Percentiles rank a stretch among this genome's conserved stretches.
Conservation (phyloP, 53 echinoderm and acorn worm species). For the Echinarachnius parma region DNA sequence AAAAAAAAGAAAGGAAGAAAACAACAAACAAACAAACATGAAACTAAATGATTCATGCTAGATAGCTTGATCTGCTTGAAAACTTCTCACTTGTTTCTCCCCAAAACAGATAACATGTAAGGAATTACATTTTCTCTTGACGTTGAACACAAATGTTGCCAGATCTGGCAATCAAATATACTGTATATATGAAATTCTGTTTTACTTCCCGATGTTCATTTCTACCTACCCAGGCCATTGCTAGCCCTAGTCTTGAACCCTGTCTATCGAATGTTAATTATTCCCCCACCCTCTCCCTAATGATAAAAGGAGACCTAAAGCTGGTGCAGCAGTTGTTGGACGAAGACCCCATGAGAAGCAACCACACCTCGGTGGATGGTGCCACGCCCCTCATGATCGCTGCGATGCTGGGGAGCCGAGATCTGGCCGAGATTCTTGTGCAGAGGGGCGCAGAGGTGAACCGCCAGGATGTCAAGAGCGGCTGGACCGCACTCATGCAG, state of each 20-base stretch:
- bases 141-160: no score
- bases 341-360: conserved; percentile 77
- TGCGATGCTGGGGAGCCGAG: conserved; percentile 72
- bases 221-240: not conserved
- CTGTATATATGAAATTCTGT: not conserved
- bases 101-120: no score
- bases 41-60: no score
- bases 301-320: conserved; percentile 73
- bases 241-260: not conserved
- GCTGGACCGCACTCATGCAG: conserved; percentile 97
- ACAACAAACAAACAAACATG: no score
- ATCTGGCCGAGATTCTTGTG: conserved; percentile 74
- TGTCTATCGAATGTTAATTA: not conserved
- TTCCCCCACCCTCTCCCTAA: no score
- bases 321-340: conserved; percentile 66
- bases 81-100: no score
- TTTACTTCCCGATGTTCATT: not conserved
- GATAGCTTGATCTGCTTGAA: no score
- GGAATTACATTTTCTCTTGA: no score
- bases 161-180: no score
- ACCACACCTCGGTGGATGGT: conserved; percentile 77
- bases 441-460: conserved; percentile 80
- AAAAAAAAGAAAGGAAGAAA: no score
- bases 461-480: conserved; percentile 74
- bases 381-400: conserved; percentile 97